Conservation (phyloP, 2,797 vertebrate genomes). For the Siniperca obscura region DNA sequence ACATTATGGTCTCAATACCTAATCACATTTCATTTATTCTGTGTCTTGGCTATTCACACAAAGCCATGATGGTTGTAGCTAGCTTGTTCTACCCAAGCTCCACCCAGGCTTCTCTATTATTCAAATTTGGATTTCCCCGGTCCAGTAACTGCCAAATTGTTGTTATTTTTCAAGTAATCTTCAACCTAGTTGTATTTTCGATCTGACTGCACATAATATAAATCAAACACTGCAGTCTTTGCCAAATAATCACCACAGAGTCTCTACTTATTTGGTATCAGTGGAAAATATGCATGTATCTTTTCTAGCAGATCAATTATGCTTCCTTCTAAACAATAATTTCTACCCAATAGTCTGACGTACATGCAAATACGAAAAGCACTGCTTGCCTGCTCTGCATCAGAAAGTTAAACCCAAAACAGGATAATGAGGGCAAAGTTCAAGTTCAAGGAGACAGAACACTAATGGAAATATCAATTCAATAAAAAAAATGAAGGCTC, state of each 20-base stretch:
- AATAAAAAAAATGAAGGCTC: constrained; percentile 39
- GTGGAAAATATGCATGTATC: background rate
- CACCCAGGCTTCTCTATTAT: background rate
- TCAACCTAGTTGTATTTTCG: background rate
- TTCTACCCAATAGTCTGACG: constrained; percentile 17
- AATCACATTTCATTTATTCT: background rate
- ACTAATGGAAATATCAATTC: constrained; percentile 51
- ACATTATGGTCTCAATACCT: constrained; percentile 5
- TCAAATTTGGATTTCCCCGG: background rate
- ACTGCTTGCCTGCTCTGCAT: constrained; percentile 28
- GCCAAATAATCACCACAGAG: constrained; percentile 1
- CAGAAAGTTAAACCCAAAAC: constrained; percentile 55
- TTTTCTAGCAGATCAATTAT: constrained; percentile 5
- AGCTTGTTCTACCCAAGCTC: background rate
- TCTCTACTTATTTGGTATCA: background rate
- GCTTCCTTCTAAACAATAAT: constrained; percentile 12
- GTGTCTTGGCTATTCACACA: constrained; percentile 1
- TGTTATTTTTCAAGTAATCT: constrained; percentile 1
- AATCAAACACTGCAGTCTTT: background rate
- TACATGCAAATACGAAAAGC: constrained; percentile 46
- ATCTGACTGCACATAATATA: background rate
- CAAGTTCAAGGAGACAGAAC: constrained; percentile 53
- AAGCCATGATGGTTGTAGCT: background rate
- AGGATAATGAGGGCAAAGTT: constrained; percentile 56
- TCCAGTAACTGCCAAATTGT: background rate